A percentile compares a stretch with the other conserved stretches of the same genome.
Conservation (phyloP, 1,140 invertebrate genomes). For the Amyelois transitella region DNA sequence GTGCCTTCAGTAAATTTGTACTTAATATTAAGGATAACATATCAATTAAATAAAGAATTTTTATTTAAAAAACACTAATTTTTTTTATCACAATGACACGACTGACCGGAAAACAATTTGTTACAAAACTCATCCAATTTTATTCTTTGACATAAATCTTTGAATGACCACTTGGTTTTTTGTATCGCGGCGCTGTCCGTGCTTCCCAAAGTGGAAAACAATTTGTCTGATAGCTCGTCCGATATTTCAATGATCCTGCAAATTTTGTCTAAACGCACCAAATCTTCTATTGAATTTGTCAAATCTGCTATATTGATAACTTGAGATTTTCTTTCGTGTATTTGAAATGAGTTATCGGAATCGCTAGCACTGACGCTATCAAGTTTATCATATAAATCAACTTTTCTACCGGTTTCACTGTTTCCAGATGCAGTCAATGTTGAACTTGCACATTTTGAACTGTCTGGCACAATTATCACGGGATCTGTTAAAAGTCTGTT, state of each 20-base stretch:
- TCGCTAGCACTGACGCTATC: constrained; percentile 48
- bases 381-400: constrained; percentile 60
- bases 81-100: constrained; percentile 10
- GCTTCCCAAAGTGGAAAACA: constrained; percentile 43
- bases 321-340: constrained; percentile 53
- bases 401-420: constrained; percentile 10
- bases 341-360: constrained; percentile 55
- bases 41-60: constrained; percentile 1
- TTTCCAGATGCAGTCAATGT: constrained; percentile 17
- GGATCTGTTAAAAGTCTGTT: constrained; percentile 15
- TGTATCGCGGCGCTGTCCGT: constrained; percentile 8
- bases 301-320: constrained; percentile 56
- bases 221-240: constrained; percentile 56
- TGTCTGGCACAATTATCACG: constrained; percentile 2
- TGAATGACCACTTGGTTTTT: constrained; percentile 58
- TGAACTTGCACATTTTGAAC: constrained; percentile 12
- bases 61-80: constrained; percentile 13
- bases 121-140: constrained; percentile 63
- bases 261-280: constrained; percentile 54
- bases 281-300: constrained; percentile 54
- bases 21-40: constrained; percentile 1
- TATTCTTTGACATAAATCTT: constrained; percentile 59
- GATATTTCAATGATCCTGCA: constrained; percentile 68
- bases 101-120: constrained; percentile 33
- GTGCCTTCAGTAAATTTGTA: constrained; percentile 11